Conservation (phyloP, 2,797 vertebrate genomes). For the Streptopelia turtur region DNA sequence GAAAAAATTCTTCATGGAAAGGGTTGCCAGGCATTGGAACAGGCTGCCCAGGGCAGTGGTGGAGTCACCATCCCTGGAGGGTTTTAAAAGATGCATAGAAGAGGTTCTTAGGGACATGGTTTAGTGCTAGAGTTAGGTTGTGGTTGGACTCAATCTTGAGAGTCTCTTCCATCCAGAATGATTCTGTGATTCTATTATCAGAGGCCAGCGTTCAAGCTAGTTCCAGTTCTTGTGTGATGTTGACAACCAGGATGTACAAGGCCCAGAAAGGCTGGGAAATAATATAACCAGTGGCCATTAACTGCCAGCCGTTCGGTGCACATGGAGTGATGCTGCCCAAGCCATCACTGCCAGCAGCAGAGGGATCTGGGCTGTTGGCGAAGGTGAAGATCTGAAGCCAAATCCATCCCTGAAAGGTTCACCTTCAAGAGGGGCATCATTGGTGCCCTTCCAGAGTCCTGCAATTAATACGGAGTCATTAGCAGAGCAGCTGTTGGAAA, state of each 20-base stretch:
- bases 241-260: rapidly evolving
- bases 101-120: no score
- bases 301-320: background rate
- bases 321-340: rapidly evolving
- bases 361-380: background rate
- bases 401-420: background rate
- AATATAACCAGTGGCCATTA: background rate
- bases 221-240: background rate
- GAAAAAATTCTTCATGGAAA: no score
- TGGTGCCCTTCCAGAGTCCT: background rate
- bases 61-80: no score
- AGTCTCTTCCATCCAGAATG: no score
- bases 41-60: no score
- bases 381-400: background rate
- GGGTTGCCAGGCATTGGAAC: no score
- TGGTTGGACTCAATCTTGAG: no score
- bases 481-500: conserved; percentile 46
- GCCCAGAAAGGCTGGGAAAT: background rate
- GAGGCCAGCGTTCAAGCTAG: background rate
- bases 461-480: background rate
- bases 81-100: no score
- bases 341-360: rapidly evolving
- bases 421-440: background rate
- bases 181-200: background rate
- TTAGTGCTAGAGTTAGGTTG: no score